Percentiles rank a stretch among this genome's conserved stretches.
phyloP scores from a whole-genome alignment of 2,888 invertebrate species.

The Spodoptera picta region DNA sequence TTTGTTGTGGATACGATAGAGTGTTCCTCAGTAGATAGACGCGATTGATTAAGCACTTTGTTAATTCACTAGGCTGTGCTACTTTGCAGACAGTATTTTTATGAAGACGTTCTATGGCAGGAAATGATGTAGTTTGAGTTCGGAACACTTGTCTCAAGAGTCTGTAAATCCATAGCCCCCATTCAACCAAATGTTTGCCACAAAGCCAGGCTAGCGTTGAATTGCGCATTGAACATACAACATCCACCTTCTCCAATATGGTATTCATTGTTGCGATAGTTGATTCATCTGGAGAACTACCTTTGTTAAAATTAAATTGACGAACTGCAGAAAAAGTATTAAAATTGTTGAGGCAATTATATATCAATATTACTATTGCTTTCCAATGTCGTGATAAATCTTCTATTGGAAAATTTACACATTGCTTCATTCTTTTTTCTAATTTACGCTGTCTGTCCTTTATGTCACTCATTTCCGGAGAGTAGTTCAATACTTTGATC shows the following conservation, averaged over 20 bases:
- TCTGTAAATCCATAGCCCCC: not conserved
- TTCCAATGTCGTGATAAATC: slow-evolving; percentile 4
- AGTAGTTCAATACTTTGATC: not conserved
- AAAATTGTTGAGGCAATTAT: not conserved
- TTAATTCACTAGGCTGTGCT: not conserved
- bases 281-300: not conserved
- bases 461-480: slow-evolving; percentile 1
- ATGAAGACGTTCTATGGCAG: slow-evolving; percentile 7
- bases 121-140: not conserved
- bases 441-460: not conserved
- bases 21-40: no score
- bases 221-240: not conserved
- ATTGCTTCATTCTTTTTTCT: not conserved
- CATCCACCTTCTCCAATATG: slow-evolving; percentile 13
- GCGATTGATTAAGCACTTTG: no score
- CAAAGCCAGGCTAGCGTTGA: no score
- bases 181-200: no score
- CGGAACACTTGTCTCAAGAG: no score
- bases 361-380: slow-evolving; percentile 1
- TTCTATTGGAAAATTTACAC: not conserved
- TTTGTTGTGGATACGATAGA: no score
- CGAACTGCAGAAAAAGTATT: not conserved
- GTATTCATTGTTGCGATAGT: not conserved
- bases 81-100: no score
- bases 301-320: no score